These are phyloP conservation scores for Emydoidea blandingii DNA, from an alignment of 2,797 vertebrate species.

Conservation along the genomic window DNA sequence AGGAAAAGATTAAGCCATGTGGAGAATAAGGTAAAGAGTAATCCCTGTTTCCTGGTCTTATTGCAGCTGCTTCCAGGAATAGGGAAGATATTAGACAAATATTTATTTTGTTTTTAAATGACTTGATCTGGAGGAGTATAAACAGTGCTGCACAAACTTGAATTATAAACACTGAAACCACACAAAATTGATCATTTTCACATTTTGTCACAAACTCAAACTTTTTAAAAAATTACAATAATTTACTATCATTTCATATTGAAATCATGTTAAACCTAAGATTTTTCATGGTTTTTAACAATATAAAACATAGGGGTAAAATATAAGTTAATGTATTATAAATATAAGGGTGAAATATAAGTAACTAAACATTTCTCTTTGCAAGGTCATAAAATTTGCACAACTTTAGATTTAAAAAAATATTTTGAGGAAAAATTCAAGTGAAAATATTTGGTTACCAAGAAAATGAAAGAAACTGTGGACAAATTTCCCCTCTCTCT, in stretches of 20 bases:
- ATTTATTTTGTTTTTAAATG: not conserved
- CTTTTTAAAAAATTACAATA: not conserved
- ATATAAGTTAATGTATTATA: no score
- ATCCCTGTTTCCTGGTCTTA: not conserved
- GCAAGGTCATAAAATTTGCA: not conserved
- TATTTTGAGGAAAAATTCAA: not conserved
- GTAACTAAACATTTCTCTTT: not conserved
- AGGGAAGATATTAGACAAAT: not conserved
- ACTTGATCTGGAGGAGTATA: not conserved
- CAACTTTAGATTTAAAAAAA: not conserved
- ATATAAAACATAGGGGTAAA: not conserved
- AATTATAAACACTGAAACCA: no score
- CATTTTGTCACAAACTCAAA: not conserved
- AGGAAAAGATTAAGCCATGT: not conserved
- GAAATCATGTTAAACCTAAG: not conserved
- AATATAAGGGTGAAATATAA: not conserved
- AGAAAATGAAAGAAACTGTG: not conserved
- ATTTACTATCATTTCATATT: not conserved
- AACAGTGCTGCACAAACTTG: not conserved
- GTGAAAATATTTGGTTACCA: not conserved
- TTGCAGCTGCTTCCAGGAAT: not conserved
- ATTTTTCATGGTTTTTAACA: not conserved
- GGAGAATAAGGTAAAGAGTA: not conserved
- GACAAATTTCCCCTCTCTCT: not conserved
- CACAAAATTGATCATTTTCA: not conserved